phyloP scores from a whole-genome alignment of 2,113 vertebrate species.

The Gallinago undulata region DNA sequence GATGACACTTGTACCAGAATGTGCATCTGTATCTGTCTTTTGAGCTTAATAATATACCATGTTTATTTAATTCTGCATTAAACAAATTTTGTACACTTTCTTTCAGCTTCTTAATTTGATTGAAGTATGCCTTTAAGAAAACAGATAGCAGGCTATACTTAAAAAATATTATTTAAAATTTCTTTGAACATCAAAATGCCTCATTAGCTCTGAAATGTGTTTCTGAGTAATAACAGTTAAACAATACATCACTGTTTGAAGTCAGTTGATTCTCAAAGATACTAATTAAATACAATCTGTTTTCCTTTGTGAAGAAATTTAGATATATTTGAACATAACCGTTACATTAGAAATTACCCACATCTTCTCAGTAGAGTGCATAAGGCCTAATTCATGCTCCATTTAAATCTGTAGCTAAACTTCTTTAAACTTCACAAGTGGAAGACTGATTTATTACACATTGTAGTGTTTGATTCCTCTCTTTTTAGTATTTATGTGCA shows the following conservation, averaged over 20 bases:
- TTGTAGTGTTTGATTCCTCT: not conserved
- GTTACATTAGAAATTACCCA: not conserved
- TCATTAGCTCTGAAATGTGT: not conserved
- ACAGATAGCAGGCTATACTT: not conserved
- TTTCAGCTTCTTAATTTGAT: not conserved
- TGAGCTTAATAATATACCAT: not conserved
- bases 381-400: not conserved
- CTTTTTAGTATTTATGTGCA: not conserved
- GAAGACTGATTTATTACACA: not conserved
- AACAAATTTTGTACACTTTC: not conserved
- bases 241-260: not conserved
- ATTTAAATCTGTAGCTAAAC: not conserved
- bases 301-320: not conserved
- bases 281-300: not conserved
- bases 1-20: not conserved
- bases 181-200: slow-evolving; percentile 21
- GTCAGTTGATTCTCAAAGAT: not conserved
- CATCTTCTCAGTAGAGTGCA: not conserved
- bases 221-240: not conserved
- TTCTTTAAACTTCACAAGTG: not conserved
- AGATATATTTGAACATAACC: not conserved
- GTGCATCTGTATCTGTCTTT: not conserved
- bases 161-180: not conserved
- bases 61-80: not conserved
- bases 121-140: not conserved